Evolutionary conservation across 2,113 vertebrate genomes (phyloP).

Genomic region (Macrotis lagotis): DNA sequence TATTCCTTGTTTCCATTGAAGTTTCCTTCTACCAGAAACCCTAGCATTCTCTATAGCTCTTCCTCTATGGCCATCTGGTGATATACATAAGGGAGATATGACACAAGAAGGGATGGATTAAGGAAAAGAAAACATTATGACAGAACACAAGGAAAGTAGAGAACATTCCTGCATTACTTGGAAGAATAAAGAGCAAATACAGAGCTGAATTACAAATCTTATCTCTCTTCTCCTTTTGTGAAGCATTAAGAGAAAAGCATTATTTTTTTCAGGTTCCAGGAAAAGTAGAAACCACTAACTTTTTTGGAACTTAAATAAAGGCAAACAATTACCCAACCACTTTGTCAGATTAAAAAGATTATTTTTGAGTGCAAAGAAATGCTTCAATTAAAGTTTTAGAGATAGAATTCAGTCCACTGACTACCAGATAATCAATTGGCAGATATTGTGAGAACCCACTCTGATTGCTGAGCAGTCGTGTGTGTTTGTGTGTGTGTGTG

Average conservation of each 20-base stretch:
- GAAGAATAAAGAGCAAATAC: not conserved
- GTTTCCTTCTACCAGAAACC: not conserved
- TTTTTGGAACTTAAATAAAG: not conserved
- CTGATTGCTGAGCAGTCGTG: not conserved
- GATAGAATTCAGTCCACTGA: not conserved
- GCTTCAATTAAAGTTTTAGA: not conserved
- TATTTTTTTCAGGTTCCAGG: not conserved
- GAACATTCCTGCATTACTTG: not conserved
- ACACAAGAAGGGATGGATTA: not conserved
- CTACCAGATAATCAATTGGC: not conserved
- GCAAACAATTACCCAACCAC: not conserved
- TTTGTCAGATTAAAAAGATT: not conserved
- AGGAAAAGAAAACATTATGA: not conserved
- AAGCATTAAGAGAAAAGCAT: not conserved
- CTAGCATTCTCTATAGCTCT: not conserved
- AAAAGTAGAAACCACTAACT: not conserved
- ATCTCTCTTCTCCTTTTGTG: not conserved
- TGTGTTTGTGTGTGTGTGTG: not conserved
- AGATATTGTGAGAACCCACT: not conserved
- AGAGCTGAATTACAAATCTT: not conserved
- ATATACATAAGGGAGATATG: too few species aligned
- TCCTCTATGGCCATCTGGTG: not conserved
- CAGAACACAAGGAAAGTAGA: not conserved
- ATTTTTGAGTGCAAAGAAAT: not conserved
- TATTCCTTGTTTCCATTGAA: not conserved